Conservation (phyloP, 2,797 vertebrate species). For the Anguilla pacifica region DNA sequence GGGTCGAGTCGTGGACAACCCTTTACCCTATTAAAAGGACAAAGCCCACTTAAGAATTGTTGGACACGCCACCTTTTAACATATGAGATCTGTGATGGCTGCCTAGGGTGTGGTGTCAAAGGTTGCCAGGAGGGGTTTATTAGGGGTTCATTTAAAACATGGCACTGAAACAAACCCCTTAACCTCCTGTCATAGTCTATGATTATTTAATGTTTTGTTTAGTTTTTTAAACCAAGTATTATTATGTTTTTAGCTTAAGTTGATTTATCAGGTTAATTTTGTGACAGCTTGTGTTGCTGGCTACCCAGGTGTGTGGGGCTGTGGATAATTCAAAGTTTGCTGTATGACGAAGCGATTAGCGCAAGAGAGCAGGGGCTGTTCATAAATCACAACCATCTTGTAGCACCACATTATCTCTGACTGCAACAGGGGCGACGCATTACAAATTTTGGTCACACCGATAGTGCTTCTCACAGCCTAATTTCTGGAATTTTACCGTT, state of each 20-base stretch:
- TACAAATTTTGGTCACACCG: neutral
- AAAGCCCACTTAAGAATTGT: neutral
- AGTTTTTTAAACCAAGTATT: neutral
- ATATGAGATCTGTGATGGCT: neutral
- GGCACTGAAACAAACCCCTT: neutral
- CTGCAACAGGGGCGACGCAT: no score
- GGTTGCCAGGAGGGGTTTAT: neutral
- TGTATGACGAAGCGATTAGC: neutral
- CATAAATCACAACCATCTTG: neutral
- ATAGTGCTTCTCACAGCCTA: neutral
- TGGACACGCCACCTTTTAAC: neutral
- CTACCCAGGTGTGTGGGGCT: neutral
- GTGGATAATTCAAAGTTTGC: neutral
- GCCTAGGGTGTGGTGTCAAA: neutral
- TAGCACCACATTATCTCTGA: conserved; percentile 6
- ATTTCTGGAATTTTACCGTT: neutral
- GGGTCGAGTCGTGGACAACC: neutral
- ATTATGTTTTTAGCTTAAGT: conserved; percentile 15
- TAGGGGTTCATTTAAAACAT: neutral
- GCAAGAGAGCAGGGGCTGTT: neutral
- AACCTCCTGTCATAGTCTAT: neutral
- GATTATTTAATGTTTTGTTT: neutral
- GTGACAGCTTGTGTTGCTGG: neutral
- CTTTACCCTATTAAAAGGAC: neutral
- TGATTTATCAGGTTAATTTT: neutral